Conservation (phyloP, 2,888 invertebrate genomes). For the Sphinx pinastri region DNA sequence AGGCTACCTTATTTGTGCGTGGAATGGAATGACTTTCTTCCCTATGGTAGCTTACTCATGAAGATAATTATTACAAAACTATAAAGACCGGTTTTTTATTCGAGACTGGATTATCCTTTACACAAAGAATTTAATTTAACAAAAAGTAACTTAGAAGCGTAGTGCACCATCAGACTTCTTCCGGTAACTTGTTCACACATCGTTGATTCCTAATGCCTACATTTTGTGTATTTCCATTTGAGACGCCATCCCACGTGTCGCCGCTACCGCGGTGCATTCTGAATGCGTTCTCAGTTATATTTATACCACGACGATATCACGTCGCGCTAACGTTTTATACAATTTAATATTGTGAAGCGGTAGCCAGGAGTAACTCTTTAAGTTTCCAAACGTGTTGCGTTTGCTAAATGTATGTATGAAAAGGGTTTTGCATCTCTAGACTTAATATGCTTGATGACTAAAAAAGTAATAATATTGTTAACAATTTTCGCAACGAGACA, state of each 20-base stretch:
- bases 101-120: too few species aligned
- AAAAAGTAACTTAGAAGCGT: too few species aligned
- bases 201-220: background rate
- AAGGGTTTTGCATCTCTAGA: background rate
- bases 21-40: too few species aligned
- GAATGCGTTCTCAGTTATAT: slow-evolving; percentile 14
- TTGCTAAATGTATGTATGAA: background rate
- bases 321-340: background rate
- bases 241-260: slow-evolving; percentile 10
- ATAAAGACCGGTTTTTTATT: too few species aligned
- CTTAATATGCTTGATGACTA: background rate
- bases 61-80: too few species aligned
- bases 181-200: background rate
- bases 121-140: too few species aligned
- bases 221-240: slow-evolving; percentile 8
- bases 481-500: slow-evolving; percentile 7
- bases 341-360: background rate
- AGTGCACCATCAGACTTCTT: background rate
- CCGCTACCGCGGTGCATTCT: slow-evolving; percentile 14
- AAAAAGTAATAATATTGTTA: background rate
- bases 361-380: background rate
- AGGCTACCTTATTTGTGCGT: too few species aligned
- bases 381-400: background rate
- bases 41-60: too few species aligned
- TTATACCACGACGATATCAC: background rate